A percentile compares a stretch with the other conserved stretches of the same genome.
Conservation (phyloP, 2,888 invertebrate species). For the Uropetala carovei region DNA sequence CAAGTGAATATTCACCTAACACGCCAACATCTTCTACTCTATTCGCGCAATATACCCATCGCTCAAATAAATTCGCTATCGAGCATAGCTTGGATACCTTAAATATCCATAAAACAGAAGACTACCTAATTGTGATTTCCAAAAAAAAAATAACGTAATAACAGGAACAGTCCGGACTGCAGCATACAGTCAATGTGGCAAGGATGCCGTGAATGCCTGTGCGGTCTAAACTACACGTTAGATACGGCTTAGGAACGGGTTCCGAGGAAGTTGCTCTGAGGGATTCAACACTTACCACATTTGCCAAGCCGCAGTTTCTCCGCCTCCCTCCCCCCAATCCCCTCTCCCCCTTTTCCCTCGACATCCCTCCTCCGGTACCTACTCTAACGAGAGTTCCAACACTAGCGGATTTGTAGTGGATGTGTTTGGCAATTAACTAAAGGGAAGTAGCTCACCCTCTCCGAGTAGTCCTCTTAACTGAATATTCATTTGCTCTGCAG, state of each 20-base stretch:
- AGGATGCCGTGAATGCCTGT: neutral
- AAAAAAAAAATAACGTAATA: too few relatives aligned
- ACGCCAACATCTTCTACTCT: too few relatives aligned
- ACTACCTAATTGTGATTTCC: too few relatives aligned
- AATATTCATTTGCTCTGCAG: neutral
- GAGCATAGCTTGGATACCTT: too few relatives aligned
- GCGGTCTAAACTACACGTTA: conserved; percentile 31
- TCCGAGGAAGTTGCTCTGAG: neutral
- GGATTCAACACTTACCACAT: neutral
- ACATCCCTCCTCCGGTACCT: neutral
- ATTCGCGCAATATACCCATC: too few relatives aligned
- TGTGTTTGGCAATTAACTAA: conserved; percentile 35
- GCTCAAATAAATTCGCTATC: too few relatives aligned
- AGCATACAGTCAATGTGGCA: neutral
- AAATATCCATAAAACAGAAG: too few relatives aligned
- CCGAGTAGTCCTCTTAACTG: neutral
- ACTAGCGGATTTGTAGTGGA: conserved; percentile 25
- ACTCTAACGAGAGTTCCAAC: conserved; percentile 28
- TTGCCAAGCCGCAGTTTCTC: conserved; percentile 4
- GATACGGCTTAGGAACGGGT: conserved; percentile 7
- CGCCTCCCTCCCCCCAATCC: neutral
- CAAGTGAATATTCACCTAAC: too few relatives aligned
- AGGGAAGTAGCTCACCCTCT: neutral
- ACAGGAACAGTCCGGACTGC: neutral
- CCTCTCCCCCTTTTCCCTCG: neutral